A percentile compares a stretch with the other conserved stretches of the same genome.
Conservation (phyloP, 2,888 invertebrate genomes). For the Xylota segnis region DNA sequence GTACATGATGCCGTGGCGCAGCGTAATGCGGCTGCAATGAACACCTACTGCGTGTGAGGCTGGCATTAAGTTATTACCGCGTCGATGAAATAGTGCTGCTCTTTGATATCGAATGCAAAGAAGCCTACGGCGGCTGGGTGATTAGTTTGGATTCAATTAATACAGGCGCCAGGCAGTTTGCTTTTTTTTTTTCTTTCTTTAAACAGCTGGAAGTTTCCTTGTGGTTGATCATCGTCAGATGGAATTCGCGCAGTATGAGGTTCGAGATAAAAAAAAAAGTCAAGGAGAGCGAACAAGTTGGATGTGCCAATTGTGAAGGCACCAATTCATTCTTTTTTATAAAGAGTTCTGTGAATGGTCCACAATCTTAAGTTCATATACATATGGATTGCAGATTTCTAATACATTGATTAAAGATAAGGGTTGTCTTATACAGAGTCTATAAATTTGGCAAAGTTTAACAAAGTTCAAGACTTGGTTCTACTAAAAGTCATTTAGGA, state of each 20-base stretch:
- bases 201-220: conserved; percentile 26
- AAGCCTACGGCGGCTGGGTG: conserved; percentile 28
- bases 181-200: too few relatives aligned
- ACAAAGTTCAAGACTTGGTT: too few relatives aligned
- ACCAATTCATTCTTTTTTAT: too few relatives aligned
- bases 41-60: conserved; percentile 44
- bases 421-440: too few relatives aligned
- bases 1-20: conserved; percentile 14
- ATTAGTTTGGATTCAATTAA: conserved; percentile 54
- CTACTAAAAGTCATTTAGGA: too few relatives aligned
- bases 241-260: conserved; percentile 3
- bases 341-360: too few relatives aligned
- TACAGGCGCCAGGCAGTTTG: conserved; percentile 45
- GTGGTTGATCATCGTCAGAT: conserved; percentile 2
- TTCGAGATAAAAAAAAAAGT: neutral
- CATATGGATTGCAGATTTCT: too few relatives aligned
- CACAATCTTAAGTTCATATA: too few relatives aligned
- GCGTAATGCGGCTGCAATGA: conserved; percentile 41
- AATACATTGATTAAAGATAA: too few relatives aligned
- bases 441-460: too few relatives aligned
- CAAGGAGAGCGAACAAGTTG: neutral
- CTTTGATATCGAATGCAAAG: conserved; percentile 26
- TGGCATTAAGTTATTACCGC: conserved; percentile 43
- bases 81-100: conserved; percentile 34
- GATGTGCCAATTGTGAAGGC: too few relatives aligned